These are phyloP conservation scores for Merluccius polli DNA, from an alignment of 2,797 vertebrate species.

Conservation along the genomic window DNA sequence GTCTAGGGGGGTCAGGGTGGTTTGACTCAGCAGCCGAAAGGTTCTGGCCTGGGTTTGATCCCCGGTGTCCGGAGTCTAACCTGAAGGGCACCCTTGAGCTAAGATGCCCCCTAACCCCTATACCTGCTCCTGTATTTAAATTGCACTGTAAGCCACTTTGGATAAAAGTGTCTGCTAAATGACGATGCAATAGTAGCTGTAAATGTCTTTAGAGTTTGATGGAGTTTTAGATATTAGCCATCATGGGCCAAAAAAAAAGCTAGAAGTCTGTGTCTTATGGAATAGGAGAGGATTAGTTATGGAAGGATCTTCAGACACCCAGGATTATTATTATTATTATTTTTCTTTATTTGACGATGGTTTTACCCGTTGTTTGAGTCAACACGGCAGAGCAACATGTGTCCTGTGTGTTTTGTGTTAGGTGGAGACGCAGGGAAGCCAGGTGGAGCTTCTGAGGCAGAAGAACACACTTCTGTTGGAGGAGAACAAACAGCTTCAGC, in stretches of 20 bases:
- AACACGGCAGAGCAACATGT: background rate
- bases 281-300: background rate
- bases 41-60: background rate
- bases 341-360: background rate
- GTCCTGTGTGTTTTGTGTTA: constrained; percentile 44
- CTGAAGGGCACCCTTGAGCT: too few species aligned
- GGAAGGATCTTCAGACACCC: too few species aligned
- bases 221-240: too few species aligned
- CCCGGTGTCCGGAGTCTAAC: too few species aligned
- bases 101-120: too few species aligned
- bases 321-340: background rate
- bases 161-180: background rate
- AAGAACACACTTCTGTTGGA: constrained; percentile 82
- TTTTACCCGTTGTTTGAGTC: background rate
- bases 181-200: too few species aligned
- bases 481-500: constrained; percentile 85
- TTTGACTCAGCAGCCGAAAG: background rate
- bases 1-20: background rate
- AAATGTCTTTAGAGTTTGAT: background rate
- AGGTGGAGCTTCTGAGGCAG: constrained; percentile 82
- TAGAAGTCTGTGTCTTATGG: background rate
- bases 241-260: too few species aligned
- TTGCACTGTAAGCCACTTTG: background rate
- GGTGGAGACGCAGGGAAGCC: constrained; percentile 87
- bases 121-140: background rate